These are phyloP conservation scores for Byasa hedistus DNA, from an alignment of 2,888 invertebrate species.

Conservation along the genomic window DNA sequence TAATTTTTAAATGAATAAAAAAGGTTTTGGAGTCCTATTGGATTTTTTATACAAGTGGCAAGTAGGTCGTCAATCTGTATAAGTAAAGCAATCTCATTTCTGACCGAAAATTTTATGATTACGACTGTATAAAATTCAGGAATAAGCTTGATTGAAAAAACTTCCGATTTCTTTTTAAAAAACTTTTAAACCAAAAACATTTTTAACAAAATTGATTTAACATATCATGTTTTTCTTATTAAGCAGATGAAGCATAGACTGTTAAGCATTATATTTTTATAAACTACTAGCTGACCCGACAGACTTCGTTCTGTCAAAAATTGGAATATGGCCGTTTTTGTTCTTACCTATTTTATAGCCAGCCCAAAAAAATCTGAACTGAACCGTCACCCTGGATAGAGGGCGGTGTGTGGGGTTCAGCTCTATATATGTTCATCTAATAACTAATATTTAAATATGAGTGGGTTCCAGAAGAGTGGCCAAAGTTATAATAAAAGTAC, in stretches of 20 bases:
- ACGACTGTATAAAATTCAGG: constrained; percentile 11
- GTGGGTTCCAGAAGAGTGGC: no score
- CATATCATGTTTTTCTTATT: neutral
- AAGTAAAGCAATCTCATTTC: constrained; percentile 13
- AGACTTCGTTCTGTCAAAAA: no score
- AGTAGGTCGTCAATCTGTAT: constrained; percentile 6
- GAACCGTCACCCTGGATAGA: no score
- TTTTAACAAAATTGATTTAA: neutral
- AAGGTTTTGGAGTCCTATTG: neutral
- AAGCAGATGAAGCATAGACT: neutral
- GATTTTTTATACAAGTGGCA: neutral
- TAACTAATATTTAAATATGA: no score
- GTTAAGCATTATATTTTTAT: neutral
- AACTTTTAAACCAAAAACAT: neutral
- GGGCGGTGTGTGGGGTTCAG: no score
- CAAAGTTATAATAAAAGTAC: no score
- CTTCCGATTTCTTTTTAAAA: constrained; percentile 6
- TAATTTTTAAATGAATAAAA: no score
- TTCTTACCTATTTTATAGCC: no score
- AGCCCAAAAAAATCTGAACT: no score
- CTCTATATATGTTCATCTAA: no score
- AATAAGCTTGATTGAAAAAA: constrained; percentile 19
- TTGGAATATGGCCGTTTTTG: no score
- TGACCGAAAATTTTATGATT: constrained; percentile 15
- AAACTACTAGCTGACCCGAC: no score